Conservation (phyloP, 2,113 vertebrate species). For the Gasterosteus aculeatus region DNA sequence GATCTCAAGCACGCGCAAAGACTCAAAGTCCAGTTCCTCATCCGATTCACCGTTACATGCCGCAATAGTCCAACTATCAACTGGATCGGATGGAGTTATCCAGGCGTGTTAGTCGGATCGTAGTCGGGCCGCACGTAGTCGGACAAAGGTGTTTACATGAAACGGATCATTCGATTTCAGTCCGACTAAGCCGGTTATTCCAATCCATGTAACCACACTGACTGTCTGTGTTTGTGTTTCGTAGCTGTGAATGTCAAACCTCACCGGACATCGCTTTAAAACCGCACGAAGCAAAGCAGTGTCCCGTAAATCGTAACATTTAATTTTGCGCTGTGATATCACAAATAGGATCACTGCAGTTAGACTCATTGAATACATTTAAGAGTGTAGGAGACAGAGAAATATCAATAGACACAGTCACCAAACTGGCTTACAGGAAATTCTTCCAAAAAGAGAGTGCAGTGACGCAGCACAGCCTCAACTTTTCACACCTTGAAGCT, state of each 20-base stretch:
- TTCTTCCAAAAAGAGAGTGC: neutral
- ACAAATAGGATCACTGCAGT: constrained; percentile 10
- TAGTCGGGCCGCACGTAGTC: too few relatives aligned
- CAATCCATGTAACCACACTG: too few relatives aligned
- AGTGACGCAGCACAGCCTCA: neutral
- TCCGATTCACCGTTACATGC: too few relatives aligned
- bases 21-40: too few relatives aligned
- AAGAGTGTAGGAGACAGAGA: constrained; percentile 2
- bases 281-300: constrained; percentile 49
- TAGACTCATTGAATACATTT: neutral
- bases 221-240: constrained; percentile 24
- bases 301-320: constrained; percentile 16
- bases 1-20: too few relatives aligned
- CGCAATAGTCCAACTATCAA: too few relatives aligned
- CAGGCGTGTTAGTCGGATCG: too few relatives aligned
- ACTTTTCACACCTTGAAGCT: neutral
- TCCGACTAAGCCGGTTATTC: too few relatives aligned
- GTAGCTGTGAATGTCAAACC: constrained; percentile 50
- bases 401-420: neutral
- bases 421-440: neutral
- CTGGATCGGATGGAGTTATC: too few relatives aligned
- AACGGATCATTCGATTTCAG: too few relatives aligned
- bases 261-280: constrained; percentile 53
- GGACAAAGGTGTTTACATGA: too few relatives aligned
- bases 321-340: too few relatives aligned